Evolutionary conservation across 2,113 vertebrate genomes (phyloP).

Genomic region (Pardalotus punctatus): DNA sequence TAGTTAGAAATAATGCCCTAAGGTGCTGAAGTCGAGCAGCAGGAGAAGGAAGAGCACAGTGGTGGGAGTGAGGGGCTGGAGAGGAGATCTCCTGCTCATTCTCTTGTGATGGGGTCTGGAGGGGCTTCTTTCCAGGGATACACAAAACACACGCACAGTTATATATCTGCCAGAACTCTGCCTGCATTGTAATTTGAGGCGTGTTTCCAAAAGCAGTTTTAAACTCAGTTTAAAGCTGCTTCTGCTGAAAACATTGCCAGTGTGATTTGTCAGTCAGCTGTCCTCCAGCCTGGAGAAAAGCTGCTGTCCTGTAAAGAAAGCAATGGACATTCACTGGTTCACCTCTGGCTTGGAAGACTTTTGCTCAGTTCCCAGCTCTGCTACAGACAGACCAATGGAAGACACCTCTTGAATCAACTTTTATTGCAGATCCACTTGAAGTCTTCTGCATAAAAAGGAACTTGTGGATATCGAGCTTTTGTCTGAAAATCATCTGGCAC

Average conservation of each 20-base stretch:
- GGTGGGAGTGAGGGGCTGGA: neutral
- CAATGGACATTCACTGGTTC: neutral
- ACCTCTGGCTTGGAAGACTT: neutral
- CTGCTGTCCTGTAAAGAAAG: neutral
- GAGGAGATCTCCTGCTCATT: neutral
- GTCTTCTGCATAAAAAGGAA: neutral
- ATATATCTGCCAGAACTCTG: neutral
- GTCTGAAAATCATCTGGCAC: neutral
- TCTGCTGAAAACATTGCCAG: neutral
- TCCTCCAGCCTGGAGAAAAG: neutral
- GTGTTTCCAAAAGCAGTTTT: neutral
- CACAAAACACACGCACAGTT: fast-evolving
- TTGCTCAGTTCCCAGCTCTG: neutral
- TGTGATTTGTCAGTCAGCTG: fast-evolving
- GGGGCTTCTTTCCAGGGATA: neutral
- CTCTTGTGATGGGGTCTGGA: neutral
- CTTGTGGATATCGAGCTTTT: neutral
- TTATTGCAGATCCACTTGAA: neutral
- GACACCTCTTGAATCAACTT: neutral
- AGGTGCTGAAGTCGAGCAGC: neutral
- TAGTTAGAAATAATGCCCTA: neutral
- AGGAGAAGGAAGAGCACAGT: neutral
- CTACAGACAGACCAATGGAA: neutral
- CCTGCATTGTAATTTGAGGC: neutral
- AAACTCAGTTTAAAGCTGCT: neutral